Base-by-base conservation (phyloP, 2,113 vertebrate genomes). In the Acrocephalus arundinaceus region DNA sequence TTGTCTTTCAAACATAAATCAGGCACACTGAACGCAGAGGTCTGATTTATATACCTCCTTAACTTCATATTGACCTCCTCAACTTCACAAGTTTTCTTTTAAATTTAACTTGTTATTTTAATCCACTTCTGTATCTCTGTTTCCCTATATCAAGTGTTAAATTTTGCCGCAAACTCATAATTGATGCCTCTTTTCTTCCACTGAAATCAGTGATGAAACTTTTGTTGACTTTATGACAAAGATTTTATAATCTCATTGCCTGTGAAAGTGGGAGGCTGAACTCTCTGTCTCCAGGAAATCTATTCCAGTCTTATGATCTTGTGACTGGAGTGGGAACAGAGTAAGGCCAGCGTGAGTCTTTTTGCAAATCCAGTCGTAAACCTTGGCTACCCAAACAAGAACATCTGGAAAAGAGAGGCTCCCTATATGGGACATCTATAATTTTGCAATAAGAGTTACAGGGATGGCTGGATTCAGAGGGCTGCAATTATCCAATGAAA, bases 401-500 rank as follows among this genome's bases (percentile, higher is more conserved):
- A 95, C 87, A 96, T 97, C 85, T 96, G 96, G 93, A 93, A 88
- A 57, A 73, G 28, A 79, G 70, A 45, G n/a, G 6, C 19, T 81
- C 5, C 67, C 37, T 78, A 11, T 57, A 67, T 46, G 28, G 55
- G 37, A 87, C 77, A 77, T 54, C 72, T 95, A 24, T 96, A 96
- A 95, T 97, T 96, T 95, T 87, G 58, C 78, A 95, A 52, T 87
- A 85, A 85, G 87, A 86, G 46, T 88, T 96, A 85, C 14, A 90
- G 90, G 46, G 70, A 51, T 89, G 62, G 25, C 73, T 96, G 80
- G 57, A 63, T 84, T 85, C 84, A 46, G 65, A 92, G 20, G 22
- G 13, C 54, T 95, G 37, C 87, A 97, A 97, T 96, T 96, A 97
- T 58, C 65, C 92, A 96, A 35, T 94, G 58, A 94, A 94, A 93